Conservation (phyloP, 2,888 invertebrate genomes). For the Synergus itoensis region DNA sequence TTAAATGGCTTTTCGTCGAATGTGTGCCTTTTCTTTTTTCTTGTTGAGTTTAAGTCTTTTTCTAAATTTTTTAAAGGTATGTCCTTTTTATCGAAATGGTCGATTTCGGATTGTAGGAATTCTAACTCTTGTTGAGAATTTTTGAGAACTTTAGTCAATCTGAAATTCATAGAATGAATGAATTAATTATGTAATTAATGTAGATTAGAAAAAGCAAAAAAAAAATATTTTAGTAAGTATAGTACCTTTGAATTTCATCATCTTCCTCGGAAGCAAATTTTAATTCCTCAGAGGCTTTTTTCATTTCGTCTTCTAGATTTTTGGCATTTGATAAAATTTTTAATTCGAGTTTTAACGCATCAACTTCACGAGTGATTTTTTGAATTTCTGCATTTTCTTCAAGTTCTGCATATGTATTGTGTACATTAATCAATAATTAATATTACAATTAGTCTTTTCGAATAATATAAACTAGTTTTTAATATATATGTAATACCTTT, state of each 20-base stretch:
- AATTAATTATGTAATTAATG: constrained; percentile 10
- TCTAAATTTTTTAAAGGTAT: constrained; percentile 57
- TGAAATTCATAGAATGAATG: constrained; percentile 41
- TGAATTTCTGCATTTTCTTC: constrained; percentile 47
- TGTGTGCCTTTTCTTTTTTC: neutral
- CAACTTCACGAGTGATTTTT: constrained; percentile 49
- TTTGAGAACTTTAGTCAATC: constrained; percentile 49
- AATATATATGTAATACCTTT: constrained; percentile 40
- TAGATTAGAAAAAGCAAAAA: neutral
- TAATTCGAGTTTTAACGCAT: constrained; percentile 47
- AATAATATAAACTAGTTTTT: no score
- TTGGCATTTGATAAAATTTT: constrained; percentile 41
- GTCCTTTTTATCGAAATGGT: constrained; percentile 46
- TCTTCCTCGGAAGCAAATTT: constrained; percentile 50
- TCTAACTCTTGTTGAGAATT: constrained; percentile 43
- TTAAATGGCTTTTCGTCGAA: neutral
- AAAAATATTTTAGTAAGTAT: no score
- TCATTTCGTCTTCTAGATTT: constrained; percentile 45
- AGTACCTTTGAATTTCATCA: constrained; percentile 57
- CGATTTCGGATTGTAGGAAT: constrained; percentile 46
- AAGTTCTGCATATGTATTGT: constrained; percentile 19
- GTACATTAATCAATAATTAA: neutral
- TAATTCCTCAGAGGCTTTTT: constrained; percentile 46
- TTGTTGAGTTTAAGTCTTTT: neutral
- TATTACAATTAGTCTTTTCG: neutral